Evolutionary conservation across 2,113 vertebrate species (phyloP).

Genomic region (Tretioscincus oriximinensis): DNA sequence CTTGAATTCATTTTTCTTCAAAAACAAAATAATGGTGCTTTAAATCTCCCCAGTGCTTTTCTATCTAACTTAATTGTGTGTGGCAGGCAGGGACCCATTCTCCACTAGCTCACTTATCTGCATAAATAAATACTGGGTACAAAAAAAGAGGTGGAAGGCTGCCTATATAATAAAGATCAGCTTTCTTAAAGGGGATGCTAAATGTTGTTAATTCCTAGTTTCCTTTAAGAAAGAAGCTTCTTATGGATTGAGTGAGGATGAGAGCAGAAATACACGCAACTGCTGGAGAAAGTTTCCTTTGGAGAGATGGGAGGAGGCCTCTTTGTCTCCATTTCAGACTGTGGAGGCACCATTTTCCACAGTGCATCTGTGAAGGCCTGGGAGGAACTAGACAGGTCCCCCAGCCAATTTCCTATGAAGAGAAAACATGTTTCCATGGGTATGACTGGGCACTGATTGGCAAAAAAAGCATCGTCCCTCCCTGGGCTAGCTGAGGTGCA

Average conservation of each 20-base stretch:
- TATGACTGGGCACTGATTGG: too few species aligned
- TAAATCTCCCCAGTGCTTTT: not conserved
- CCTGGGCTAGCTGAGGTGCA: too few species aligned
- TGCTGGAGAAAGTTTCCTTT: not conserved
- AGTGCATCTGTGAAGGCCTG: too few species aligned
- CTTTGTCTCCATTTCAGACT: too few species aligned
- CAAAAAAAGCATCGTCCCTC: too few species aligned
- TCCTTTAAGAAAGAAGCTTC: not conserved
- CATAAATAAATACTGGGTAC: not conserved
- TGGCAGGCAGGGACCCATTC: not conserved
- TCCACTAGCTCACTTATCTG: not conserved
- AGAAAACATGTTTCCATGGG: too few species aligned
- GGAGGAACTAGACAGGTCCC: too few species aligned
- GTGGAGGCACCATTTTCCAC: too few species aligned
- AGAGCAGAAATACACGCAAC: not conserved
- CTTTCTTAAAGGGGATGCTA: not conserved
- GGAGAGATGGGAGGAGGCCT: too few species aligned
- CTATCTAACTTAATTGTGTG: not conserved
- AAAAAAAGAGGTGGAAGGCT: not conserved
- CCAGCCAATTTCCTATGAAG: too few species aligned
- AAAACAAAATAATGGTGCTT: constrained; percentile 33
- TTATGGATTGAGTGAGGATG: not conserved
- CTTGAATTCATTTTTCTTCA: not conserved
- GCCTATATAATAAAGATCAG: not conserved
- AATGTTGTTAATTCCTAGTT: constrained; percentile 22